These are phyloP conservation scores for Drosophila robusta DNA, from an alignment of 2,888 invertebrate species.

Conservation along the genomic window DNA sequence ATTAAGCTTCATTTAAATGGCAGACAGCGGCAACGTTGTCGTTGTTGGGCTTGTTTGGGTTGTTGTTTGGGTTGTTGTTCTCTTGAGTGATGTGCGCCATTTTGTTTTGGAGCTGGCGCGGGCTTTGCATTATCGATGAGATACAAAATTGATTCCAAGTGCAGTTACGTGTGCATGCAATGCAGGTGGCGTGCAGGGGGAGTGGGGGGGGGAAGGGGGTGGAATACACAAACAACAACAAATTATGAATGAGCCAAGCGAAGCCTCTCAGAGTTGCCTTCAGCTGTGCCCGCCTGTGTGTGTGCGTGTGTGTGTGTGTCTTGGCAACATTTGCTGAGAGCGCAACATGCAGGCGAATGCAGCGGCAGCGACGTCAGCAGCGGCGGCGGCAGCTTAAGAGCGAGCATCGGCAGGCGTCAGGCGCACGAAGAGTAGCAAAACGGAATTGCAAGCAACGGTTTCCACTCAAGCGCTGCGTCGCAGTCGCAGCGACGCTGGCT, in stretches of 20 bases:
- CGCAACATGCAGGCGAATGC: conserved; percentile 56
- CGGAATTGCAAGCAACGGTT: conserved; percentile 39
- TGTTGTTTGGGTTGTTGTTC: conserved; percentile 16
- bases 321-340: conserved; percentile 60
- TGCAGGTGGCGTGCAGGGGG: neutral
- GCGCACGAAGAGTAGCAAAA: conserved; percentile 17
- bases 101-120: conserved; percentile 58
- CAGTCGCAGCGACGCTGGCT: conserved; percentile 32
- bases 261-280: conserved; percentile 42
- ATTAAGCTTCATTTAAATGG: conserved; percentile 65
- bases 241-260: conserved; percentile 63
- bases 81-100: conserved; percentile 69
- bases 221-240: conserved; percentile 13
- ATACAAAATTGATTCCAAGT: conserved; percentile 72
- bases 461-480: conserved; percentile 56
- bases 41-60: neutral
- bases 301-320: conserved; percentile 13
- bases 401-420: conserved; percentile 2
- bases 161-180: conserved; percentile 76
- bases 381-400: conserved; percentile 43
- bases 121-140: conserved; percentile 77
- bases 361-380: conserved; percentile 11
- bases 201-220: too few relatives aligned
- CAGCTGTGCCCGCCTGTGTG: conserved; percentile 8
- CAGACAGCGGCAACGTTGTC: conserved; percentile 21